phyloP scores from a whole-genome alignment of 2,797 vertebrate genomes.

The Myotis planiceps region DNA sequence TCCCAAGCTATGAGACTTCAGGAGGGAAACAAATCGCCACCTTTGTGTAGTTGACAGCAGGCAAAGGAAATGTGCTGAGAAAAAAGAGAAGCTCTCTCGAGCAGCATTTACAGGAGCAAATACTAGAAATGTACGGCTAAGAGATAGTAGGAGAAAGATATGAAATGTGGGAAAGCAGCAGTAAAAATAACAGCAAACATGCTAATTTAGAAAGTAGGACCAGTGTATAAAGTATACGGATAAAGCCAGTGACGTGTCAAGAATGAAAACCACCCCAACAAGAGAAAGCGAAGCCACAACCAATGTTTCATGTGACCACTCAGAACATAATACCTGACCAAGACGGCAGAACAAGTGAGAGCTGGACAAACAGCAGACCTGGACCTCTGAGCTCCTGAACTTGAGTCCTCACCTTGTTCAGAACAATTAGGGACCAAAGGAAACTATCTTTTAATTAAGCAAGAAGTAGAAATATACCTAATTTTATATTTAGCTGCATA shows the following conservation, averaged over 20 bases:
- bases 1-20: not conserved
- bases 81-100: not conserved
- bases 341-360: not conserved
- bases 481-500: not conserved
- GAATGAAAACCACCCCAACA: not conserved
- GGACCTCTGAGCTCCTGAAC: not conserved
- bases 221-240: not conserved
- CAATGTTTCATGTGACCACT: not conserved
- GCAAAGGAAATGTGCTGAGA: not conserved
- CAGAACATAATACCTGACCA: not conserved
- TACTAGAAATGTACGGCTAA: not conserved
- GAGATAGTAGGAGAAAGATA: not conserved
- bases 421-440: not conserved
- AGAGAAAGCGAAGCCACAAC: not conserved
- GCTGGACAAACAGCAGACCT: not conserved
- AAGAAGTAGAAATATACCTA: not conserved
- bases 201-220: not conserved
- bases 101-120: not conserved
- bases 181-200: not conserved
- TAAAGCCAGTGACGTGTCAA: not conserved
- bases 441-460: not conserved
- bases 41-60: not conserved
- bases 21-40: not conserved
- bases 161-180: not conserved
- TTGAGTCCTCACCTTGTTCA: not conserved